A percentile compares a stretch with the other conserved stretches of the same genome.
phyloP scores from a whole-genome alignment of 2,888 invertebrate species.

The Prosapia bicincta region DNA sequence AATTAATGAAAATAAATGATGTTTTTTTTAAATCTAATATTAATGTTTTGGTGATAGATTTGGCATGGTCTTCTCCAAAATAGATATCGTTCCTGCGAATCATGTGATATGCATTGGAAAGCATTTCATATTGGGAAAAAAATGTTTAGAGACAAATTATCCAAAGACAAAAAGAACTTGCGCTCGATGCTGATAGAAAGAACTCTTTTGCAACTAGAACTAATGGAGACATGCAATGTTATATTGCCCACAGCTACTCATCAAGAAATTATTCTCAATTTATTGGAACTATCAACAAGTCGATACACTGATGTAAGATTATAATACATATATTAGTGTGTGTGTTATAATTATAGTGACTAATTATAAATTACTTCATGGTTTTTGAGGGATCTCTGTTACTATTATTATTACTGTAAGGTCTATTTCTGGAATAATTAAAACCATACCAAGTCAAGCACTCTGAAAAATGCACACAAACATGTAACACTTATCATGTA shows the following conservation, averaged over 20 bases:
- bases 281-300: slow-evolving; percentile 61
- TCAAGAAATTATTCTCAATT: slow-evolving; percentile 55
- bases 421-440: too few species aligned
- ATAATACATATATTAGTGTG: too few species aligned
- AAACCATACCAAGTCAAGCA: too few species aligned
- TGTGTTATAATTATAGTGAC: too few species aligned
- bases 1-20: too few species aligned
- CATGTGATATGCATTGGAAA: slow-evolving; percentile 63
- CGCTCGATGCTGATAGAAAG: slow-evolving; percentile 63
- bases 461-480: too few species aligned
- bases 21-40: background rate
- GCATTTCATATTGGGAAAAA: slow-evolving; percentile 61
- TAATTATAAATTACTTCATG: too few species aligned
- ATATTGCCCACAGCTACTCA: slow-evolving; percentile 58
- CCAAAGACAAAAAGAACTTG: slow-evolving; percentile 57
- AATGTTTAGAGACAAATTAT: slow-evolving; percentile 60
- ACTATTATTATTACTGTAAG: too few species aligned
- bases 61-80: slow-evolving; percentile 62
- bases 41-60: slow-evolving; percentile 52
- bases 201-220: slow-evolving; percentile 62
- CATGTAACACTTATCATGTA: too few species aligned
- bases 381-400: too few species aligned
- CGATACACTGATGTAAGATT: slow-evolving; percentile 62
- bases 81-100: slow-evolving; percentile 51
- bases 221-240: slow-evolving; percentile 37